Evolutionary conservation across 2,797 vertebrate species (phyloP).

Genomic region (Pelobates cultripes): DNA sequence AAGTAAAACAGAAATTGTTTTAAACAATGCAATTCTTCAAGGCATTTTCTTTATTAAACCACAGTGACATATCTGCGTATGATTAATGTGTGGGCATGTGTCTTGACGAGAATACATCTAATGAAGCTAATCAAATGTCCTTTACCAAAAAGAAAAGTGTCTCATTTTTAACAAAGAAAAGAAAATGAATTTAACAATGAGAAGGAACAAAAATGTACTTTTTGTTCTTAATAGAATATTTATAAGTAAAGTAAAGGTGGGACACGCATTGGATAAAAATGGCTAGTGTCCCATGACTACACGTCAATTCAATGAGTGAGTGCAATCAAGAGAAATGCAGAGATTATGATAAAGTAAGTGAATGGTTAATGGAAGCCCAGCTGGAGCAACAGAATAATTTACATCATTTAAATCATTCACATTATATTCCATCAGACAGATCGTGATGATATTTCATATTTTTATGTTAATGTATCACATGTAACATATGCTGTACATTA

Average conservation of each 20-base stretch:
- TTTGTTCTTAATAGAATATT: conserved; percentile 37
- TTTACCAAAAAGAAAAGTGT: conserved; percentile 30
- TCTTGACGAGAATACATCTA: conserved; percentile 35
- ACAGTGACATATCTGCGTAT: conserved; percentile 43
- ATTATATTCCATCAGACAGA: no score
- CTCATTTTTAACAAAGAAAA: conserved; percentile 20
- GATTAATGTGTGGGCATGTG: conserved; percentile 42
- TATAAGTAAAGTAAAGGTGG: conserved; percentile 18
- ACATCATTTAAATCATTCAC: not conserved
- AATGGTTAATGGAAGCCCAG: no score
- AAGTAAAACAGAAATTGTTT: conserved; percentile 29
- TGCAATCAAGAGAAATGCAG: no score
- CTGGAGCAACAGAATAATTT: conserved; percentile 4
- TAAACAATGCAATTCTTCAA: conserved; percentile 22
- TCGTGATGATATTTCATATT: no score
- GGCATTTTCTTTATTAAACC: conserved; percentile 25
- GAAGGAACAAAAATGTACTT: conserved; percentile 15
- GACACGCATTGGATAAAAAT: conserved; percentile 5
- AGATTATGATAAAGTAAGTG: no score
- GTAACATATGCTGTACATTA: no score
- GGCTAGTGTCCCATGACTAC: conserved; percentile 3
- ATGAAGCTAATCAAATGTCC: conserved; percentile 46
- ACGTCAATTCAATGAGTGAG: not conserved
- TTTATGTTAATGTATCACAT: no score
- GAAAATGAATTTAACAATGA: conserved; percentile 25